Percentiles rank a stretch among this genome's conserved stretches.
Evolutionary conservation across 2,888 invertebrate species (phyloP).

Genomic region (Drosophila algonquin): DNA sequence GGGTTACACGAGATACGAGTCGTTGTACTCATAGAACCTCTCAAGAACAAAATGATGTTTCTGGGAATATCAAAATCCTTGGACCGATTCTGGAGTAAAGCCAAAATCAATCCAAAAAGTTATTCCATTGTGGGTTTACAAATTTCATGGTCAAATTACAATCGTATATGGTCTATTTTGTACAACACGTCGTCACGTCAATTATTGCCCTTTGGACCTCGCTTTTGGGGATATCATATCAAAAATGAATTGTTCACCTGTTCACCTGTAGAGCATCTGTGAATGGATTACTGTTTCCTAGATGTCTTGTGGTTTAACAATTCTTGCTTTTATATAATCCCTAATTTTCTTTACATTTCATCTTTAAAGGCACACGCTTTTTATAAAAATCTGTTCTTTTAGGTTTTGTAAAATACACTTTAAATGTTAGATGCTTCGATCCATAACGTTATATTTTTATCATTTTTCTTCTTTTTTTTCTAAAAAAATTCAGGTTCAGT

Average conservation of each 20-base stretch:
- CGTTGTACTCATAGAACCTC: background rate
- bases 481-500: constrained; percentile 71
- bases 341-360: constrained; percentile 62
- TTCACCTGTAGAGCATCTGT: constrained; percentile 14
- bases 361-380: constrained; percentile 73
- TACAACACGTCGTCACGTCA: constrained; percentile 47
- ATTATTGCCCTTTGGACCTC: constrained; percentile 49
- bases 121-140: background rate
- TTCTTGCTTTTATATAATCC: constrained; percentile 38
- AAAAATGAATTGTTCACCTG: background rate
- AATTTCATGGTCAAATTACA: background rate
- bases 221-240: constrained; percentile 11
- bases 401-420: constrained; percentile 39
- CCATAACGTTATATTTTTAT: constrained; percentile 40
- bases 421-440: constrained; percentile 59
- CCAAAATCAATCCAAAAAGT: constrained; percentile 8
- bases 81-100: background rate
- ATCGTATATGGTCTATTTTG: constrained; percentile 34
- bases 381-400: constrained; percentile 68
- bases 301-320: constrained; percentile 25
- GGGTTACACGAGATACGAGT: background rate
- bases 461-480: constrained; percentile 38
- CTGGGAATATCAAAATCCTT: constrained; percentile 2
- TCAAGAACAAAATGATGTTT: background rate
- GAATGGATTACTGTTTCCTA: constrained; percentile 31